Evolutionary conservation across 2,888 invertebrate genomes (phyloP), one percentile per base, ranked within the genome.

Genomic region (Cosmorhoe ocellata): DNA sequence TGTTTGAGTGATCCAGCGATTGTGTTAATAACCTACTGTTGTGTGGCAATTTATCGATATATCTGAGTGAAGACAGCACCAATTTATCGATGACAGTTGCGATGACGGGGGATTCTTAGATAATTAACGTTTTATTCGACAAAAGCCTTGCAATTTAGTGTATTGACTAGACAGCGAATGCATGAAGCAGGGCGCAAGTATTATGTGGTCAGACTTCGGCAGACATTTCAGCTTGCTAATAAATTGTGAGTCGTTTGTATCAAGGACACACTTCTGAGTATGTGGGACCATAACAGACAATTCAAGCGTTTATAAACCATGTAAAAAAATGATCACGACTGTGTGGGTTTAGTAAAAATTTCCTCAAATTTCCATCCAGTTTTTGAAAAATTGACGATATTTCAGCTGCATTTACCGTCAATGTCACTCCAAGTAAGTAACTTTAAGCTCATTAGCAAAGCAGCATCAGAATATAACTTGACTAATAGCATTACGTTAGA

Each of bases 401-500:
- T 27, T 38, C 27, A 14, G 39, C 7, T 26, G 31, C 37, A 45
- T 7, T 36, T 37, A n/a, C 11, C 11, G 10, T 31, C 30, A 10
- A 9, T n/a, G 34, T 8, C 28, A 12, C 32, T 40, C 34, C n/a
- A 24, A 18, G 33, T 46, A 36, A 36, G 39, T 27, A 27, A 30
- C 37, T 43, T 57, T 61, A 56, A 62, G 45, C 62, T 66, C 67
- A 69, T 74, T 74, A 69, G 64, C 72, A 41, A 57, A 67, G 63
- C 69, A 68, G 64, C 69, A 74, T 66, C 63, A 67, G 66, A 69
- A 68, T 70, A 70, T 71, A 69, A 71, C 76, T 64, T 77, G 72
- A 75, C 68, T 70, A 66, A 78, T 76, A 58, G 71, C 58, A 51
- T 61, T 62, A 69, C 64, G 62, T 43, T 42, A 46, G 44, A 67